phyloP scores from a whole-genome alignment of 92 coral and sea anemone genomes.

The Actinostola sp. region DNA sequence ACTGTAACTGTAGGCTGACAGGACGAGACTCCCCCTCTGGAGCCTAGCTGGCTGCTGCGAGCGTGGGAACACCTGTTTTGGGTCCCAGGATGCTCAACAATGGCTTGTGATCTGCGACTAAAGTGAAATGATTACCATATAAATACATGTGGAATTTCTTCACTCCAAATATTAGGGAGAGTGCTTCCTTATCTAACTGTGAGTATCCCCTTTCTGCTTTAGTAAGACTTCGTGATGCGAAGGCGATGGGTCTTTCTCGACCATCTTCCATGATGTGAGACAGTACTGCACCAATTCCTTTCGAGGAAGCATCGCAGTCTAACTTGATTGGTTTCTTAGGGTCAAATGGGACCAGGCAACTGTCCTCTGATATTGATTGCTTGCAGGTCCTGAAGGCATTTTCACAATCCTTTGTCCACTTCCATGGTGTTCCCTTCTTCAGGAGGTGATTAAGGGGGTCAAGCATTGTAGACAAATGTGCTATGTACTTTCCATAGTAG shows the following conservation, averaged over 20 bases:
- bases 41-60: constrained; percentile 29
- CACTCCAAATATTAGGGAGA: constrained; percentile 31
- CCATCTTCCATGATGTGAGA: constrained; percentile 50
- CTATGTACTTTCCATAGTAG: neutral
- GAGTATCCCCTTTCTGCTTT: constrained; percentile 38
- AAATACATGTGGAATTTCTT: constrained; percentile 46
- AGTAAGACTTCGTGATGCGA: constrained; percentile 41
- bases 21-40: constrained; percentile 40
- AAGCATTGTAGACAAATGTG: neutral
- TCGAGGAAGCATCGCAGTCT: constrained; percentile 51
- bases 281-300: constrained; percentile 48
- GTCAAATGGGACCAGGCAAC: neutral
- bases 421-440: neutral
- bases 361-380: neutral
- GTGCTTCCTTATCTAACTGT: constrained; percentile 47
- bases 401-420: neutral
- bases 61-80: constrained; percentile 23
- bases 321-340: neutral
- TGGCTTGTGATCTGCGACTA: constrained; percentile 50
- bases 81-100: constrained; percentile 20
- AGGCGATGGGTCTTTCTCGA: constrained; percentile 35
- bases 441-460: neutral
- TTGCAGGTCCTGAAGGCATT: neutral
- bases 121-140: constrained; percentile 31
- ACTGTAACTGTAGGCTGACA: constrained; percentile 15